Percentiles rank a stretch among this genome's conserved stretches.
phyloP scores from a whole-genome alignment of 2,113 vertebrate genomes.

The Chinchilla lanigera region DNA sequence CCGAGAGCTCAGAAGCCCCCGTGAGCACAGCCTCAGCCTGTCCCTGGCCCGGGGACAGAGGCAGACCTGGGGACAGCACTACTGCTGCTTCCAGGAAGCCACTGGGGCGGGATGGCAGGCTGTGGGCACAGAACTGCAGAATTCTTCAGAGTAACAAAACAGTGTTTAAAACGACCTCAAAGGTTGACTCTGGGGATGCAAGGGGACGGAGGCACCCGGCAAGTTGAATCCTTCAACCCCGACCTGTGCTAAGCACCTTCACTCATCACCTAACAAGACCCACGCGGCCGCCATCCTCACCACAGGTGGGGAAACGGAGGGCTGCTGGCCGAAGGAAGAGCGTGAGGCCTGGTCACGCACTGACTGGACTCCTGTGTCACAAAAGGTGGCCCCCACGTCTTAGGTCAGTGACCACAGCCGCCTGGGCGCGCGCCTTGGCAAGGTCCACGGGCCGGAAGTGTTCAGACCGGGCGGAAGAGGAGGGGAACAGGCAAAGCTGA shows the following conservation, averaged over 20 bases:
- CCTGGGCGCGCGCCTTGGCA: not conserved
- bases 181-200: not conserved
- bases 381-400: not conserved
- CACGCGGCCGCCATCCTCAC: not conserved
- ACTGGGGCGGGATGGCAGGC: not conserved
- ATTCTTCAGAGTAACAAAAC: not conserved
- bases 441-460: not conserved
- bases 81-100: not conserved
- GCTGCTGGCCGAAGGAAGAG: not conserved
- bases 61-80: not conserved
- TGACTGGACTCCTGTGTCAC: not conserved
- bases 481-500: not conserved
- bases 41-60: not conserved
- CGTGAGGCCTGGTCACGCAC: no score
- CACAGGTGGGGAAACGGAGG: not conserved
- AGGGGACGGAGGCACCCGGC: not conserved
- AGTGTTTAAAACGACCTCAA: not conserved
- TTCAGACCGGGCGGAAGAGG: accelerated
- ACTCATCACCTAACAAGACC: not conserved
- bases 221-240: not conserved
- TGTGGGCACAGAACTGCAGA: not conserved
- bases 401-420: not conserved
- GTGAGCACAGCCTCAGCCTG: not conserved
- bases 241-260: not conserved
- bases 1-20: no score